Conservation (phyloP, 2,888 invertebrate genomes). For the Drosophila ustulata region DNA sequence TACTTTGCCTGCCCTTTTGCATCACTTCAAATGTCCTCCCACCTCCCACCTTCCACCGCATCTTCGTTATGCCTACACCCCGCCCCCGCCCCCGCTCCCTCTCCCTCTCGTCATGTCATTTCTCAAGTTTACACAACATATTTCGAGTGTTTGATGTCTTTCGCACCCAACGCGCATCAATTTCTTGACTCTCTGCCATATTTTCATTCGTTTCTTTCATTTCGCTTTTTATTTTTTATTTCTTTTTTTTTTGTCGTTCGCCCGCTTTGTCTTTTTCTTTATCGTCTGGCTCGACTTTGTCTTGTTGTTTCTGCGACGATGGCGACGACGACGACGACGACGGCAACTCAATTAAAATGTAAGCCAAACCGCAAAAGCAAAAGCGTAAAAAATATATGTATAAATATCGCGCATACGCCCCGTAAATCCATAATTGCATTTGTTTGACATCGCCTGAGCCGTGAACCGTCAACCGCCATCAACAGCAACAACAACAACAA, state of each 20-base stretch:
- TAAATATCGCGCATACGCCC: slow-evolving; percentile 69
- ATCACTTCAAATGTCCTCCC: slow-evolving; percentile 30
- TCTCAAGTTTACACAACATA: slow-evolving; percentile 79
- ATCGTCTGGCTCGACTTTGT: slow-evolving; percentile 1
- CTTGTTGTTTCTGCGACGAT: background rate
- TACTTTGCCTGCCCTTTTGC: slow-evolving; percentile 52
- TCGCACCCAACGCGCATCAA: slow-evolving; percentile 75
- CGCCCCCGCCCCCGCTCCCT: background rate
- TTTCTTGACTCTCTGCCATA: slow-evolving; percentile 52
- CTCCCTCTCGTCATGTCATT: slow-evolving; percentile 57
- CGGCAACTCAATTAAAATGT: slow-evolving; percentile 72
- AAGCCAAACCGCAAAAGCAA: slow-evolving; percentile 52
- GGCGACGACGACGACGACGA: slow-evolving; percentile 1
- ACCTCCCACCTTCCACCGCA: background rate
- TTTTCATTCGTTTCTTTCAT: slow-evolving; percentile 7
- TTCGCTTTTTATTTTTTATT: background rate
- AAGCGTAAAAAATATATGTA: slow-evolving; percentile 35
- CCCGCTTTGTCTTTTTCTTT: background rate
- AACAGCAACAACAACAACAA: background rate
- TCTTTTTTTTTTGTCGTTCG: background rate
- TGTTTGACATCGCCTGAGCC: slow-evolving; percentile 54
- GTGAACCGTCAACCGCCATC: slow-evolving; percentile 7
- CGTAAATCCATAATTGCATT: slow-evolving; percentile 74
- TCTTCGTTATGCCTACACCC: slow-evolving; percentile 1
- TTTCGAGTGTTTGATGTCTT: slow-evolving; percentile 79